A percentile compares a stretch with the other conserved stretches of the same genome.
These are phyloP conservation scores for Perccottus glenii DNA, from an alignment of 2,113 vertebrate species.

Conservation along the genomic window DNA sequence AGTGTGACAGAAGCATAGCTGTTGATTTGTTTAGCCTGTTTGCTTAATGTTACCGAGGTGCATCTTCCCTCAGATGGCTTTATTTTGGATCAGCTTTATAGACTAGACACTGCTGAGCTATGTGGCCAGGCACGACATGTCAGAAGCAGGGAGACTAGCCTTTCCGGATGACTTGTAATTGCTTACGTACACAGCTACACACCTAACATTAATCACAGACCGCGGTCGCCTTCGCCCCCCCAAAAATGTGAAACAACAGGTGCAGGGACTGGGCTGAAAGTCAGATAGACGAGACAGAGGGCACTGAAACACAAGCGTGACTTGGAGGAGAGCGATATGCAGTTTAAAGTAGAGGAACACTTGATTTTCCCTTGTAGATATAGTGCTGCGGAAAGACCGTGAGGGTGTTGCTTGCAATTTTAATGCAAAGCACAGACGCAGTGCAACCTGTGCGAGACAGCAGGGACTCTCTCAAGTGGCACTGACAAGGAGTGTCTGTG, in stretches of 20 bases:
- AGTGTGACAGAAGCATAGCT: constrained; percentile 42
- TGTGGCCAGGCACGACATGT: constrained; percentile 59
- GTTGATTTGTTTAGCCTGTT: constrained; percentile 67
- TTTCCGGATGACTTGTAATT: constrained; percentile 72
- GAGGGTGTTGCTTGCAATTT: constrained; percentile 62
- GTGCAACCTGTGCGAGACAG: constrained; percentile 68
- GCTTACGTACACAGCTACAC: constrained; percentile 71
- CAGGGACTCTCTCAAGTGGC: constrained; percentile 62
- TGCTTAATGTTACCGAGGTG: constrained; percentile 56
- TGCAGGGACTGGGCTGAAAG: constrained; percentile 21
- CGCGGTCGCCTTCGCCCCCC: constrained; percentile 44
- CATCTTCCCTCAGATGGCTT: constrained; percentile 59
- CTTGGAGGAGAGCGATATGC: constrained; percentile 22
- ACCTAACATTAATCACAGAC: constrained; percentile 74
- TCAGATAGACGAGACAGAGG: constrained; percentile 13
- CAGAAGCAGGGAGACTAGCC: constrained; percentile 59
- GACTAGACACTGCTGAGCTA: constrained; percentile 53
- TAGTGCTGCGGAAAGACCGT: constrained; percentile 28
- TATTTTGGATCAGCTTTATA: constrained; percentile 74
- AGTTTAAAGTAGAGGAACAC: constrained; percentile 22
- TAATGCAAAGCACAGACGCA: constrained; percentile 68
- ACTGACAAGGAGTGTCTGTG: constrained; percentile 64
- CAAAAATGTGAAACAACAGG: constrained; percentile 42
- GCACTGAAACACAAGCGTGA: constrained; percentile 23
- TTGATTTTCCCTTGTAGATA: constrained; percentile 34